Conservation (phyloP, 2,888 invertebrate genomes). For the Branchipolynoe longqiensis region DNA sequence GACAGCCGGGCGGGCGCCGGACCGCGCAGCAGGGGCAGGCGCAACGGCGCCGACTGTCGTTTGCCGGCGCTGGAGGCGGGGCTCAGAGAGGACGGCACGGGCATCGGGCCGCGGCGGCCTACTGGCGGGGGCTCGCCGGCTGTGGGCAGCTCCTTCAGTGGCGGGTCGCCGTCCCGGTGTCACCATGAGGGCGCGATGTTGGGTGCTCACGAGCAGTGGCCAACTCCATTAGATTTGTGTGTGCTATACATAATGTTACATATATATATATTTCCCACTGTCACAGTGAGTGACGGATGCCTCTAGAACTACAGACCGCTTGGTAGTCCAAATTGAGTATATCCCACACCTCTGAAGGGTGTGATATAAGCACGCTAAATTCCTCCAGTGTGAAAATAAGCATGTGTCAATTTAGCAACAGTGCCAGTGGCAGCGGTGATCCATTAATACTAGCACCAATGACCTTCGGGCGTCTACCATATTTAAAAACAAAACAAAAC, state of each 20-base stretch:
- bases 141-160: neutral
- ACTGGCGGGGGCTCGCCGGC: neutral
- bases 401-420: too few species aligned
- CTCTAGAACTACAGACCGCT: too few species aligned
- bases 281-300: too few species aligned
- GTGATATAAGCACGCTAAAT: too few species aligned
- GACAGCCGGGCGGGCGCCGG: conserved; percentile 51
- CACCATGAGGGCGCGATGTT: neutral
- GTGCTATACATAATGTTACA: neutral
- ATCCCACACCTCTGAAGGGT: too few species aligned
- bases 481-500: too few species aligned
- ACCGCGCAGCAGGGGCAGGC: conserved; percentile 37
- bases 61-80: conserved; percentile 67
- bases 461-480: too few species aligned
- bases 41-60: conserved; percentile 58
- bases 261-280: too few species aligned
- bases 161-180: neutral
- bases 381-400: too few species aligned
- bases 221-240: neutral
- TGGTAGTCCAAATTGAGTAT: too few species aligned
- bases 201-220: neutral
- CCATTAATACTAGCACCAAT: too few species aligned
- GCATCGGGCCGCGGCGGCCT: neutral
- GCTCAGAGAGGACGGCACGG: conserved; percentile 68
- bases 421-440: too few species aligned